These are phyloP conservation scores for Nematopogon swammerdamellus DNA, from an alignment of 2,888 invertebrate species.

Conservation along the genomic window DNA sequence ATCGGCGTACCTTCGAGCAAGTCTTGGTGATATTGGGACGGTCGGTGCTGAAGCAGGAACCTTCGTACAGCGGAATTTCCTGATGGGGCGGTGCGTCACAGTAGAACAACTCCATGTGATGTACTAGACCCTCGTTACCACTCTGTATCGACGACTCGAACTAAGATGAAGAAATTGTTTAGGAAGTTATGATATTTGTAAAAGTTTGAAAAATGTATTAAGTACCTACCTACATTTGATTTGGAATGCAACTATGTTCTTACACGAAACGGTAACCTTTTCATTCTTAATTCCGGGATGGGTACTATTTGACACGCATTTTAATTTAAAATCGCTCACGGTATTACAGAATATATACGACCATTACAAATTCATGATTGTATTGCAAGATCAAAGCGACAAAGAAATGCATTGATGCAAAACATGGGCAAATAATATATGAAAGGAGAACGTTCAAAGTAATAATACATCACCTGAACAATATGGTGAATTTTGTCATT, in stretches of 20 bases:
- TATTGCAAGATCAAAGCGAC: too few species aligned
- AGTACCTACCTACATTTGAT: neutral
- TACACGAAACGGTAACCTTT: too few species aligned
- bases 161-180: constrained; percentile 36
- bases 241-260: neutral
- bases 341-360: too few species aligned
- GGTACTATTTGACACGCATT: too few species aligned
- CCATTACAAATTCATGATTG: too few species aligned
- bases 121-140: constrained; percentile 85
- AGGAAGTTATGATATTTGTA: constrained; percentile 3
- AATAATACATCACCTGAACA: constrained; percentile 53
- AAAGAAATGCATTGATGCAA: too few species aligned
- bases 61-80: constrained; percentile 77
- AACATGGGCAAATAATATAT: too few species aligned
- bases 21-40: constrained; percentile 75
- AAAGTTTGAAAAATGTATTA: neutral
- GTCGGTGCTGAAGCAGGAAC: constrained; percentile 73
- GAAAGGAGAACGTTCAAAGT: too few species aligned
- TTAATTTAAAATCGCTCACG: too few species aligned
- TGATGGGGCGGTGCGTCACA: constrained; percentile 70
- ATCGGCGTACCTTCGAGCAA: constrained; percentile 63
- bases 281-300: too few species aligned
- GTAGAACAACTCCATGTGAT: constrained; percentile 98
- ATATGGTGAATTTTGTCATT: constrained; percentile 70
- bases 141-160: constrained; percentile 82